phyloP scores from a whole-genome alignment of 92 coral and sea anemone species.

The Epizoanthus illoricatus region DNA sequence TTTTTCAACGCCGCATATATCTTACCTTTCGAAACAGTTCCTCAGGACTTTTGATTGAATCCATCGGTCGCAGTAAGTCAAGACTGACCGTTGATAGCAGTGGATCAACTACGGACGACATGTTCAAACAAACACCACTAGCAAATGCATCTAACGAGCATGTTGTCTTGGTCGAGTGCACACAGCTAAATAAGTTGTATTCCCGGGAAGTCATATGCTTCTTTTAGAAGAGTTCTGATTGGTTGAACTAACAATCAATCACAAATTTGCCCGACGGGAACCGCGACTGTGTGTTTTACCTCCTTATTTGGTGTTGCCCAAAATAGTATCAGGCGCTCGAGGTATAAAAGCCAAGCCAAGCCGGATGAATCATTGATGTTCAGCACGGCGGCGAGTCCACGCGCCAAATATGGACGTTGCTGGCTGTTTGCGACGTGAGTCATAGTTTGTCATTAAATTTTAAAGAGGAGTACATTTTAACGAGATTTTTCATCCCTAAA shows the following conservation, averaged over 20 bases:
- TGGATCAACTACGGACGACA: constrained; percentile 93
- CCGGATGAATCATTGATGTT: constrained; percentile 30
- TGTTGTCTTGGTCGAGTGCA: constrained; percentile 79
- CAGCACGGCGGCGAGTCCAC: neutral
- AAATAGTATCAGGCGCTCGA: constrained; percentile 77
- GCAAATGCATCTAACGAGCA: constrained; percentile 1
- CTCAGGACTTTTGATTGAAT: constrained; percentile 84
- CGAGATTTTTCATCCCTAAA: neutral
- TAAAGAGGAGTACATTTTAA: neutral
- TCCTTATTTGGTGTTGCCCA: constrained; percentile 91
- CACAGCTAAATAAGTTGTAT: constrained; percentile 64
- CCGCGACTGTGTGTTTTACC: constrained; percentile 73
- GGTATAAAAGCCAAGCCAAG: constrained; percentile 62
- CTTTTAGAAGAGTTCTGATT: constrained; percentile 69
- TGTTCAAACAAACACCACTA: constrained; percentile 43
- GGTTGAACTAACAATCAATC: constrained; percentile 74
- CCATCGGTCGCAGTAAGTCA: constrained; percentile 88
- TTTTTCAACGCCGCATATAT: constrained; percentile 3
- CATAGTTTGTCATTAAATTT: constrained; percentile 1
- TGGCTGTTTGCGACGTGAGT: constrained; percentile 29
- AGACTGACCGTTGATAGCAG: constrained; percentile 95
- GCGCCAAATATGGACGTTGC: constrained; percentile 19
- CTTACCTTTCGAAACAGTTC: constrained; percentile 94
- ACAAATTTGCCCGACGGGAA: constrained; percentile 71
- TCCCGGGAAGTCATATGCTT: constrained; percentile 75